A percentile compares a stretch with the other conserved stretches of the same genome.
Evolutionary conservation across 2,888 invertebrate genomes (phyloP).

Genomic region (Aplocera efformata): DNA sequence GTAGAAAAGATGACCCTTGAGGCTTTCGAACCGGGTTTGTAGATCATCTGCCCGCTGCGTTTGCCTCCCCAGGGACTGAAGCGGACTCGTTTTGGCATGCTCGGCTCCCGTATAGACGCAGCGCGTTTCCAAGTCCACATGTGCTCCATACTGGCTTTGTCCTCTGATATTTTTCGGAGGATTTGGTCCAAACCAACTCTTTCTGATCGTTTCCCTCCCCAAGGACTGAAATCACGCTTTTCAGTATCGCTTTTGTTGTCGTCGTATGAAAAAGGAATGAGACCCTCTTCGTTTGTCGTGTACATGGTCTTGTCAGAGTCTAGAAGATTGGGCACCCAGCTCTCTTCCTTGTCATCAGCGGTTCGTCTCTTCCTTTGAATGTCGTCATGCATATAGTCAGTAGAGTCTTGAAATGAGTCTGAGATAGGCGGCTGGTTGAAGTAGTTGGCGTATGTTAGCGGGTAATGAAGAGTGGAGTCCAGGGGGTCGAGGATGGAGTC

Average conservation of each 20-base stretch:
- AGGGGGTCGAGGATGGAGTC: constrained; percentile 43
- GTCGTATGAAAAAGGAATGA: constrained; percentile 38
- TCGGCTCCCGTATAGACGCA: constrained; percentile 55
- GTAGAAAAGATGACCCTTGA: constrained; percentile 61
- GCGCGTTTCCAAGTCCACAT: constrained; percentile 70
- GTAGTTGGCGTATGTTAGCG: constrained; percentile 48
- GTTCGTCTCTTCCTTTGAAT: constrained; percentile 37
- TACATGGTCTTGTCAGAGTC: constrained; percentile 51
- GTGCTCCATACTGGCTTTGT: constrained; percentile 36
- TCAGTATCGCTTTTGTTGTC: constrained; percentile 43
- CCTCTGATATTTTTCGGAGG: not conserved
- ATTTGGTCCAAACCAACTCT: too few relatives aligned
- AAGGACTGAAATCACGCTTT: constrained; percentile 68
- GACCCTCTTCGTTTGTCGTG: constrained; percentile 37
- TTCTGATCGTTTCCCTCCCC: constrained; percentile 61
- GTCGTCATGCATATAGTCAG: constrained; percentile 25
- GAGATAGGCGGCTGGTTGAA: constrained; percentile 38
- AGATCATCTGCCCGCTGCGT: constrained; percentile 63
- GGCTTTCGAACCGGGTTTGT: constrained; percentile 55
- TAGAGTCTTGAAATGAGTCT: constrained; percentile 28
- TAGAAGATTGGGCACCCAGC: constrained; percentile 49
- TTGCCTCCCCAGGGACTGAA: constrained; percentile 76
- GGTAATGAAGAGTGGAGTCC: constrained; percentile 42
- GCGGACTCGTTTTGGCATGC: constrained; percentile 70
- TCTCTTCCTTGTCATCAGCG: constrained; percentile 35